Conservation (phyloP, 1,140 invertebrate genomes). For the Panulirus ornatus region DNA sequence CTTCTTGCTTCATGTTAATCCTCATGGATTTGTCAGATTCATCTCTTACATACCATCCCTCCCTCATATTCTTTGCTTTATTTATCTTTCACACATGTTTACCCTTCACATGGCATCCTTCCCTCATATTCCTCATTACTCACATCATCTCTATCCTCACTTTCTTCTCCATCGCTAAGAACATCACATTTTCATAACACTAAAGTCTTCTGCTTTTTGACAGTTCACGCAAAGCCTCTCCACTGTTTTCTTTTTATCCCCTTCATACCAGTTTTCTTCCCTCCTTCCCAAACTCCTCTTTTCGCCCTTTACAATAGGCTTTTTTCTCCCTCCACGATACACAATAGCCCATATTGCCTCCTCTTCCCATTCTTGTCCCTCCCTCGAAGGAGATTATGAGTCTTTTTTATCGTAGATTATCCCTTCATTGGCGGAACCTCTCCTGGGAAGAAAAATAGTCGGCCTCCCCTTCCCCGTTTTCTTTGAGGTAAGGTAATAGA, state of each 20-base stretch:
- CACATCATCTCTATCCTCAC: no score
- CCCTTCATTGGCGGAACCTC: neutral
- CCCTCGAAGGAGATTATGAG: neutral
- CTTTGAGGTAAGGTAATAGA: no score
- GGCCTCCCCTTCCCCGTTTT: no score
- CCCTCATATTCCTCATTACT: no score
- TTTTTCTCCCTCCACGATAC: neutral
- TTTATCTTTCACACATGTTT: no score
- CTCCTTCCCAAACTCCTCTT: neutral
- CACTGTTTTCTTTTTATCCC: no score
- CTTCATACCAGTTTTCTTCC: no score
- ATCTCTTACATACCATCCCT: no score
- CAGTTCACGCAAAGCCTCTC: neutral
- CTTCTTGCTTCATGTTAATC: no score
- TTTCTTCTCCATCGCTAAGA: neutral
- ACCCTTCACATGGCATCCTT: no score
- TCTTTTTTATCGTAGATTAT: neutral
- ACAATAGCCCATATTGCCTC: neutral
- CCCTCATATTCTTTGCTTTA: no score
- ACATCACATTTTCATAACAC: neutral
- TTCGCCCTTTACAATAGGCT: neutral
- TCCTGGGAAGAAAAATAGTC: neutral
- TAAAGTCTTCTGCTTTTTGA: neutral
- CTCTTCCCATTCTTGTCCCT: neutral
- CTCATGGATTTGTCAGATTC: no score